Percentiles rank a stretch among this genome's conserved stretches.
phyloP scores from a whole-genome alignment of 2,888 invertebrate species.

The Lucinisca nassula region DNA sequence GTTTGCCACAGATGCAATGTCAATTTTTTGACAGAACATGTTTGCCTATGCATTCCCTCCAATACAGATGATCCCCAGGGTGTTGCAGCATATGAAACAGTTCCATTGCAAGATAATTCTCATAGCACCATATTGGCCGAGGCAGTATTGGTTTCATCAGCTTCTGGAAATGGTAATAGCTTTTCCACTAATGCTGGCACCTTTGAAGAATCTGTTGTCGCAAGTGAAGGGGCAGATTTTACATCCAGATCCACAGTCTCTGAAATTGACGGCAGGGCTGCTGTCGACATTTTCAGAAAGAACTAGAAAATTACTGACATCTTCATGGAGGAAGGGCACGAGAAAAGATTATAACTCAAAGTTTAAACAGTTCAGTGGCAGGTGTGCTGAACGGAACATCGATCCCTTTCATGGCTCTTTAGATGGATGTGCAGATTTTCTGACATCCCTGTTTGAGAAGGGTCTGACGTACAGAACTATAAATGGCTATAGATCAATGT shows the following conservation, averaged over 20 bases:
- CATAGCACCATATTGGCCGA: slow-evolving; percentile 43
- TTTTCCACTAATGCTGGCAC: slow-evolving; percentile 24
- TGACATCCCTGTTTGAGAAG: too few species aligned
- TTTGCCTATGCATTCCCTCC: slow-evolving; percentile 48
- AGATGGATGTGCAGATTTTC: slow-evolving; percentile 46
- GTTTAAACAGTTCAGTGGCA: slow-evolving; percentile 47
- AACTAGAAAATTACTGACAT: slow-evolving; percentile 42
- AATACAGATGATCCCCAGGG: slow-evolving; percentile 35
- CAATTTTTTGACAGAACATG: slow-evolving; percentile 46
- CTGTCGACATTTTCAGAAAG: slow-evolving; percentile 41
- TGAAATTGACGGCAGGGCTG: slow-evolving; percentile 42
- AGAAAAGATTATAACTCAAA: slow-evolving; percentile 30
- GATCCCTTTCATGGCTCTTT: slow-evolving; percentile 43
- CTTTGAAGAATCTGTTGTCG: neutral
- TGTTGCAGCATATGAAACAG: slow-evolving; percentile 24
- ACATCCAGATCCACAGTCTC: slow-evolving; percentile 15
- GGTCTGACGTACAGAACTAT: too few species aligned
- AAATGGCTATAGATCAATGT: too few species aligned
- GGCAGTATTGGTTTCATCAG: slow-evolving; percentile 41
- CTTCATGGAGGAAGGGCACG: slow-evolving; percentile 40
- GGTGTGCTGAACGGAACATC: slow-evolving; percentile 47
- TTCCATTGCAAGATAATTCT: slow-evolving; percentile 41
- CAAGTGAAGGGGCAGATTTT: slow-evolving; percentile 1
- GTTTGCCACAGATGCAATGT: slow-evolving; percentile 43
- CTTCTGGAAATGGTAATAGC: slow-evolving; percentile 39